Evolutionary conservation across 2,797 vertebrate species (phyloP).

Genomic region (Paramormyrops hopkinsi): DNA sequence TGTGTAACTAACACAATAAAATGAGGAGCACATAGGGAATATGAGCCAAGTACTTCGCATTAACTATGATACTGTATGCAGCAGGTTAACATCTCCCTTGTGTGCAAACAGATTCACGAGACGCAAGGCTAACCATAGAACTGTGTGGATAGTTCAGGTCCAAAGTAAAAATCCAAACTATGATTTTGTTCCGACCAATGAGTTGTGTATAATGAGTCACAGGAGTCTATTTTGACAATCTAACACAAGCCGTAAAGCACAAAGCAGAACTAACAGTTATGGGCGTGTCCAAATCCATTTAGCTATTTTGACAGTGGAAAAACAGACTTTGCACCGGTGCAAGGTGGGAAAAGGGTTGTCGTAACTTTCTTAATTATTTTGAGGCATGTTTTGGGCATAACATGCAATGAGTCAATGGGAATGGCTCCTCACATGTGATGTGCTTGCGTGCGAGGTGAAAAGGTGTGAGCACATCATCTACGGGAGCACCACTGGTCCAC

Average conservation of each 20-base stretch:
- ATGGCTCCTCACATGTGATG: background rate
- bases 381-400: background rate
- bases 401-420: background rate
- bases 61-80: background rate
- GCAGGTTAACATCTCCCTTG: background rate
- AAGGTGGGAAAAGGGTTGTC: background rate
- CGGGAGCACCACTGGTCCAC: background rate
- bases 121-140: background rate
- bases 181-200: background rate
- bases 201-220: background rate
- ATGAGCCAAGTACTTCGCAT: background rate
- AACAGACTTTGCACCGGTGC: background rate
- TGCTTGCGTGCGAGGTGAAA: background rate
- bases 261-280: background rate
- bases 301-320: background rate
- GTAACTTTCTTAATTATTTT: background rate
- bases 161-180: background rate
- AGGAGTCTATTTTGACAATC: background rate
- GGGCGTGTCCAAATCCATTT: background rate
- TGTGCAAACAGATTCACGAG: background rate
- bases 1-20: background rate
- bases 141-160: background rate
- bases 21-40: background rate
- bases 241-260: background rate
- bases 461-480: background rate